Conservation (phyloP, 2,797 vertebrate genomes). For the Tapirus indicus region DNA sequence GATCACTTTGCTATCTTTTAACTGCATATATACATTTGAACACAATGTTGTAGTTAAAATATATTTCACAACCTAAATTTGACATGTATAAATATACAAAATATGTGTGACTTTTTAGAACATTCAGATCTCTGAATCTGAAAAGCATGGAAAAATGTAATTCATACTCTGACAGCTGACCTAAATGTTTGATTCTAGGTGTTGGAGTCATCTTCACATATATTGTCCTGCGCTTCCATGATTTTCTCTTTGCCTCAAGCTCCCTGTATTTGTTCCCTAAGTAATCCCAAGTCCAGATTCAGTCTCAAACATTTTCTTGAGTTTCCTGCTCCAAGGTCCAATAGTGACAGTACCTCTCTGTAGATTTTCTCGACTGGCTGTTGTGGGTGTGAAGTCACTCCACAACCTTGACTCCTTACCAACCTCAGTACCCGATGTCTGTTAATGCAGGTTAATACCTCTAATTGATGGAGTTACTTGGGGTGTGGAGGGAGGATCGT, state of each 20-base stretch:
- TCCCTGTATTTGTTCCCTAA: not conserved
- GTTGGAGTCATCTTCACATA: not conserved
- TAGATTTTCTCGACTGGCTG: not conserved
- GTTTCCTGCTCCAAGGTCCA: not conserved
- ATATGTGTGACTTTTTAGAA: not conserved
- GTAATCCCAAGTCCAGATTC: not conserved
- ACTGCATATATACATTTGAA: not conserved
- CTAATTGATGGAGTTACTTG: not conserved
- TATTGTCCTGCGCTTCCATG: not conserved
- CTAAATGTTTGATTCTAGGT: not conserved
- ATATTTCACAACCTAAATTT: not conserved
- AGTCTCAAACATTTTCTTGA: not conserved
- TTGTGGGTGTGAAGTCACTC: not conserved
- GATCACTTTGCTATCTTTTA: not conserved
- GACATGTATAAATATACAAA: not conserved
- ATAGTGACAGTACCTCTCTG: not conserved
- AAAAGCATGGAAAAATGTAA: not conserved
- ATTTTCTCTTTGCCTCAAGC: not conserved
- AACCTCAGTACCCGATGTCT: not conserved
- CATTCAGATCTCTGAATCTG: not conserved
- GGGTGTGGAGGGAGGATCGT: not conserved
- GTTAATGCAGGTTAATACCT: not conserved
- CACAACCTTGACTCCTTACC: not conserved
- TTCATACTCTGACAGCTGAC: not conserved
- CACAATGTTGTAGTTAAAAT: not conserved